Base-by-base conservation (phyloP, 2,113 vertebrate species). In the Xiphophorus maculatus region DNA sequence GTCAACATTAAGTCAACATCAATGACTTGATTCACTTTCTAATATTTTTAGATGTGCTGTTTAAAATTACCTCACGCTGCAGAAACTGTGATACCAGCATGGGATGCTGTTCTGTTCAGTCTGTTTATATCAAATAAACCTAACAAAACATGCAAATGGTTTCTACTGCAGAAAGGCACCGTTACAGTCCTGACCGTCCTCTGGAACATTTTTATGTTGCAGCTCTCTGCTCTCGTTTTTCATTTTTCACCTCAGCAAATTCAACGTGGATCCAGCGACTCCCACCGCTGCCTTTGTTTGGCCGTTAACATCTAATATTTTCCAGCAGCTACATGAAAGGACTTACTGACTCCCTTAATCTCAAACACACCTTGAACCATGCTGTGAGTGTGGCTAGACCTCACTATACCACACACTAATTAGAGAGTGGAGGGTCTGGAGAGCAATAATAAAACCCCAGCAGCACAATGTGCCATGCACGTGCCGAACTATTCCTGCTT, bases 371-470 rank as follows among this genome's bases (percentile, higher is more conserved):
- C n/a, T 79, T 66, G 25, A 77, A 66, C 66, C 73, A 72, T n/a
- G 37, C 30, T 32, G 17, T 62, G 69, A 83, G 72, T 67, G 63
- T 58, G 74, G 42, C 35, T 73, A 80, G 75, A 64, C 70, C 66
- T 85, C 75, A 63, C 84, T 89, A 84, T 32, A 73, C 58, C 71
- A 63, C 66, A 66, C 32, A 60, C 75, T 80, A 80, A 82, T 89
- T 77, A 83, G 48, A 84, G 85, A 86, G 82, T 48, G 54, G 58
- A 87, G 72, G 74, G 68, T 42, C 22, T 25, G 79, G 72, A 81
- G 42, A 81, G 75, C 73, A 75, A 30, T 84, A 87, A 88, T 25
- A 58, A 58, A 72, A 44, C 61, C 19, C 73, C 42, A 61, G 10
- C 63, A 75, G 77, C 13, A 30, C 17, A 32, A n/a, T 51, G 48